Evolutionary conservation across 2,797 vertebrate species (phyloP).

Genomic region (Petrocephalus schoutedeni): DNA sequence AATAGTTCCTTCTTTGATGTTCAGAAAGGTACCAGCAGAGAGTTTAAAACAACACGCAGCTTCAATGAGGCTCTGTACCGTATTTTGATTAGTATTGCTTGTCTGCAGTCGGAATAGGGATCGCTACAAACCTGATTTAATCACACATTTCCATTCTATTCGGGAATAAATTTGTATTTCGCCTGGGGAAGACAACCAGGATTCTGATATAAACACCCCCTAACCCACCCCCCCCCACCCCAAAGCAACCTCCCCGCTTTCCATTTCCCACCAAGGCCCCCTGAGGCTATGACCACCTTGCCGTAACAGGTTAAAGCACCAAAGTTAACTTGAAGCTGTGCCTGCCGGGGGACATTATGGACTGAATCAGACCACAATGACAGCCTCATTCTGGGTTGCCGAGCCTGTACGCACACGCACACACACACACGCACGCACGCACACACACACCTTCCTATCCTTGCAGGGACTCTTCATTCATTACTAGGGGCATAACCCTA

Average conservation of each 20-base stretch:
- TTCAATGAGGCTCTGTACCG: not conserved
- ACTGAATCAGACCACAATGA: not conserved
- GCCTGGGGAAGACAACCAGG: not conserved
- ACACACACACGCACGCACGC: not conserved
- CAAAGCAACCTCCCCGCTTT: not conserved
- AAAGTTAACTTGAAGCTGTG: not conserved
- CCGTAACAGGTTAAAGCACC: not conserved
- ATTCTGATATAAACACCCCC: not conserved
- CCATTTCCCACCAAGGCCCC: not conserved
- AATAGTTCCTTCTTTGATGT: not conserved
- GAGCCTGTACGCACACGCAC: too few species aligned
- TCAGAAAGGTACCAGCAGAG: not conserved
- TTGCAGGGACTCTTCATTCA: not conserved
- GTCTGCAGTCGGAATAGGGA: not conserved
- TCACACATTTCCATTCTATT: not conserved
- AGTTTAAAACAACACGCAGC: not conserved
- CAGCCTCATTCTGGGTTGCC: not conserved
- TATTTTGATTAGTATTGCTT: not conserved
- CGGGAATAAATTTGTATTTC: not conserved
- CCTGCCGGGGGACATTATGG: not conserved
- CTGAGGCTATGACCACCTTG: not conserved
- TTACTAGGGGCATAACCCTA: too few species aligned
- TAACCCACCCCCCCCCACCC: not conserved
- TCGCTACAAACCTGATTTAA: constrained; percentile 3
- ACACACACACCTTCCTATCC: not conserved